Conservation (phyloP, 2,888 invertebrate species). For the Lucinisca nassula region DNA sequence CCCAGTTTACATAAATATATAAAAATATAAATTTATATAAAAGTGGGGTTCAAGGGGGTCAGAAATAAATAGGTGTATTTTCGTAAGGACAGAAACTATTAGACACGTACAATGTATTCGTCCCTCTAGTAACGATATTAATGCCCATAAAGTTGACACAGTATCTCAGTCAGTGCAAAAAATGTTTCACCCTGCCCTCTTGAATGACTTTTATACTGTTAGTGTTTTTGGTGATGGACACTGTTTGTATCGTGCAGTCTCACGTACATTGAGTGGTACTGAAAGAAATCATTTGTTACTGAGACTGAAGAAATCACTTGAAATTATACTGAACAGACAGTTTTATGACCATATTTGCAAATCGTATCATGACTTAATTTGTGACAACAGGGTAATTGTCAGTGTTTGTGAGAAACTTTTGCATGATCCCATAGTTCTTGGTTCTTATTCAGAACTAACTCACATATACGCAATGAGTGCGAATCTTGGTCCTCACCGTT, state of each 20-base stretch:
- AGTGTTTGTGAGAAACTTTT: slow-evolving; percentile 18
- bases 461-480: slow-evolving; percentile 37
- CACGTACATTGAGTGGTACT: neutral
- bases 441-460: neutral
- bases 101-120: neutral
- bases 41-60: no score
- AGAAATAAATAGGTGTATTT: no score
- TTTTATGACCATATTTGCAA: neutral
- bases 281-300: slow-evolving; percentile 2
- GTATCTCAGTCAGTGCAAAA: neutral
- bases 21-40: no score
- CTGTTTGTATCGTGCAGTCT: slow-evolving; percentile 24
- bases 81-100: neutral
- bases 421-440: neutral
- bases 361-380: neutral
- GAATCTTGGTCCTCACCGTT: no score
- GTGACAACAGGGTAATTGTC: slow-evolving; percentile 11
- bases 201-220: neutral
- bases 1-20: no score
- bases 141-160: neutral
- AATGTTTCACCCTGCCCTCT: neutral
- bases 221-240: slow-evolving; percentile 19
- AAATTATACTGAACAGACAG: slow-evolving; percentile 2
- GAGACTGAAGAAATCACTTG: slow-evolving; percentile 3
- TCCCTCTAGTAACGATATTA: neutral